Conservation (phyloP, 2,113 vertebrate genomes). For the Ivindomyrus marchei region DNA sequence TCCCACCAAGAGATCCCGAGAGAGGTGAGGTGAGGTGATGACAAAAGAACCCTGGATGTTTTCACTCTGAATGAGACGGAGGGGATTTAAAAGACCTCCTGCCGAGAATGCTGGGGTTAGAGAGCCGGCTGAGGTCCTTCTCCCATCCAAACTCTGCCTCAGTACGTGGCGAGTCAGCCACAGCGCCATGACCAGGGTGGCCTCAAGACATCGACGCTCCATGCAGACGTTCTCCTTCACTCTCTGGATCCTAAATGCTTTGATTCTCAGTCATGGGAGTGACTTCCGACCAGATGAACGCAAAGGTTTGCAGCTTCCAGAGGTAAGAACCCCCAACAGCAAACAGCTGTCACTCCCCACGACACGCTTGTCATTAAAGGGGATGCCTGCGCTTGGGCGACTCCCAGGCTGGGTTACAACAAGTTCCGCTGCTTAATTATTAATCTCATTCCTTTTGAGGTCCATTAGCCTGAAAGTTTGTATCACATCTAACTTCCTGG, state of each 20-base stretch:
- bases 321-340: constrained; percentile 9
- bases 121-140: not conserved
- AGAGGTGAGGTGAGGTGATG: not conserved
- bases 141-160: not conserved
- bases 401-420: not conserved
- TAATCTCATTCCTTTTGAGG: not conserved
- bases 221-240: constrained; percentile 10
- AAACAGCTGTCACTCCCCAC: not conserved
- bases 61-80: not conserved
- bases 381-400: not conserved
- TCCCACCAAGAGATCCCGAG: not conserved
- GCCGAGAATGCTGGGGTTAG: not conserved
- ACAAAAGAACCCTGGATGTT: not conserved
- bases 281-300: not conserved
- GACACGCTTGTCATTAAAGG: not conserved
- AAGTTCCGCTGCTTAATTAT: not conserved
- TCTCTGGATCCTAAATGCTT: constrained; percentile 16
- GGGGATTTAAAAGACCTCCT: not conserved
- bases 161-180: not conserved
- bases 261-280: not conserved
- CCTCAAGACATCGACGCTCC: not conserved
- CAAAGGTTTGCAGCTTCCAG: not conserved
- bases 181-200: not conserved
- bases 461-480: not conserved
- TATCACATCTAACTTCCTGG: not conserved